Conservation (phyloP, 1,140 invertebrate genomes). For the Ceratitis capitata region DNA sequence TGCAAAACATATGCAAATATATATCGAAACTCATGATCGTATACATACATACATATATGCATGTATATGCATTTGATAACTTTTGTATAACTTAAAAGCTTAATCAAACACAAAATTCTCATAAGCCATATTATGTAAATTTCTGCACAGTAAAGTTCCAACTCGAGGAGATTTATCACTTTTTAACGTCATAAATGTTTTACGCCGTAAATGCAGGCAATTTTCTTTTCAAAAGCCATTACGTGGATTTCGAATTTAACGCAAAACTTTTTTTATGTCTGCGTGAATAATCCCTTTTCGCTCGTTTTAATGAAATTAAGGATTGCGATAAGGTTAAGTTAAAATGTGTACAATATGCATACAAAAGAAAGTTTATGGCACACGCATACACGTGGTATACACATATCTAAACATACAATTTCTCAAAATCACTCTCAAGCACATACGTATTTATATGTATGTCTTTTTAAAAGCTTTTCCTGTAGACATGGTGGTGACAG, state of each 20-base stretch:
- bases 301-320: constrained; percentile 13
- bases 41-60: neutral
- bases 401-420: neutral
- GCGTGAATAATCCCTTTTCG: neutral
- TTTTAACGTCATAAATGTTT: neutral
- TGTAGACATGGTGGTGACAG: neutral
- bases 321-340: neutral
- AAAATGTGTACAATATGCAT: neutral
- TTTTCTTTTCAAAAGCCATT: neutral
- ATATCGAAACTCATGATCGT: no score
- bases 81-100: neutral
- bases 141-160: neutral
- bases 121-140: neutral
- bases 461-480: neutral
- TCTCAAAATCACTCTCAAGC: no score
- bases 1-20: no score
- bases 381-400: neutral
- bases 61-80: neutral
- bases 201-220: neutral
- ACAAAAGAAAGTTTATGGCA: neutral
- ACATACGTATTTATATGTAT: neutral
- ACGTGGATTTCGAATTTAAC: neutral
- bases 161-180: neutral
- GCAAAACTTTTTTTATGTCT: neutral
- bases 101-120: neutral